Percentiles rank a stretch among this genome's conserved stretches.
Evolutionary conservation across 2,888 invertebrate species (phyloP).

Genomic region (Reticulitermes lucifugus): DNA sequence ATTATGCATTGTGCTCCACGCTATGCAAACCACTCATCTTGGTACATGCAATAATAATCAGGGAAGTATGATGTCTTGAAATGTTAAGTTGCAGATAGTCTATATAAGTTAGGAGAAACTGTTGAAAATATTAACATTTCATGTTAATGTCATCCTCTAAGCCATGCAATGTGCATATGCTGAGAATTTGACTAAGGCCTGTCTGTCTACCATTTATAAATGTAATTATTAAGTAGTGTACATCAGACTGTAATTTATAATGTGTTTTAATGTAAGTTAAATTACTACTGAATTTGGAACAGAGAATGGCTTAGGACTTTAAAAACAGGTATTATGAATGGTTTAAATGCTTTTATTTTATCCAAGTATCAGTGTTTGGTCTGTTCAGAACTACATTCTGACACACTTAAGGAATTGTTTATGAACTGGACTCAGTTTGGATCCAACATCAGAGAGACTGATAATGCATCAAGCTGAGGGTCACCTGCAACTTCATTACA

Average conservation of each 20-base stretch:
- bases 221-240: not conserved
- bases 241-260: not conserved
- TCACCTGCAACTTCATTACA: too few relatives aligned
- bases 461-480: too few relatives aligned
- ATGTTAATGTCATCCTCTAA: not conserved
- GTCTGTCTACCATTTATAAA: not conserved
- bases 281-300: too few relatives aligned
- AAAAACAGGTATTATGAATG: too few relatives aligned
- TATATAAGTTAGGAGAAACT: not conserved
- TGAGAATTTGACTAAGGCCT: not conserved
- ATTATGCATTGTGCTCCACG: not conserved
- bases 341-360: too few relatives aligned
- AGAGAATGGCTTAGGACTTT: too few relatives aligned
- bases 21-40: not conserved
- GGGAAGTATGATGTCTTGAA: not conserved
- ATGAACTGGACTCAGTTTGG: too few relatives aligned
- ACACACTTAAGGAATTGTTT: too few relatives aligned
- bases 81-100: not conserved
- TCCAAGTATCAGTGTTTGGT: too few relatives aligned
- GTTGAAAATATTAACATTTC: not conserved
- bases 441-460: too few relatives aligned
- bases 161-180: not conserved
- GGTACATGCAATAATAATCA: not conserved
- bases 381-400: too few relatives aligned
- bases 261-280: too few relatives aligned